Conservation (phyloP, 1,140 invertebrate genomes). For the Aporrectodea caliginosa region DNA sequence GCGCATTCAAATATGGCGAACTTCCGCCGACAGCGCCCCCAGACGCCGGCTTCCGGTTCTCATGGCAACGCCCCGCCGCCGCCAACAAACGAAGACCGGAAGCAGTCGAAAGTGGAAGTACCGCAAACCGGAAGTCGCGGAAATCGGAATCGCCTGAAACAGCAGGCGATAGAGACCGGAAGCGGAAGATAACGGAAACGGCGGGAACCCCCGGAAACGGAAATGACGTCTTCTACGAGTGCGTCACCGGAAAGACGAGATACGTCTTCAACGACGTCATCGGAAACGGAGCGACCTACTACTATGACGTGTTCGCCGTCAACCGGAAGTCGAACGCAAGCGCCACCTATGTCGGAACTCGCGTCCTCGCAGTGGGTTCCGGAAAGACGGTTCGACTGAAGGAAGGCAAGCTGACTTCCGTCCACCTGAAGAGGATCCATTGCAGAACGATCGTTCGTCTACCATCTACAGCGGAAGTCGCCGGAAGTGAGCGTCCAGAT, state of each 20-base stretch:
- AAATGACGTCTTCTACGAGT: constrained; percentile 37
- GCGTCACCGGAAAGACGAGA: constrained; percentile 45
- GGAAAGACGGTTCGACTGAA: neutral
- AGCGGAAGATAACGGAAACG: no score
- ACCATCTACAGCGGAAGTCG: neutral
- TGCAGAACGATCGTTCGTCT: constrained; percentile 3
- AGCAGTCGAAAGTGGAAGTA: no score
- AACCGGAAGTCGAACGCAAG: constrained; percentile 41
- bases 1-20: constrained; percentile 39
- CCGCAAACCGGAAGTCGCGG: no score
- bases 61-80: constrained; percentile 36
- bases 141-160: constrained; percentile 23
- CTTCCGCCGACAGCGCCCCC: constrained; percentile 34
- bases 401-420: constrained; percentile 15
- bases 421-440: constrained; percentile 4
- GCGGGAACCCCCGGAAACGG: constrained; percentile 7
- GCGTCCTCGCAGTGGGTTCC: constrained; percentile 34
- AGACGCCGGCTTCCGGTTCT: constrained; percentile 41
- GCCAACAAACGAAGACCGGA: neutral
- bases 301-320: constrained; percentile 49
- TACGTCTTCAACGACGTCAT: constrained; percentile 41
- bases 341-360: constrained; percentile 41
- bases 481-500: neutral
- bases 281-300: constrained; percentile 43
- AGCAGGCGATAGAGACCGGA: constrained; percentile 34